Percentiles rank a stretch among this genome's conserved stretches.
phyloP scores from a whole-genome alignment of 1,140 invertebrate genomes.

The Pinna nobilis region DNA sequence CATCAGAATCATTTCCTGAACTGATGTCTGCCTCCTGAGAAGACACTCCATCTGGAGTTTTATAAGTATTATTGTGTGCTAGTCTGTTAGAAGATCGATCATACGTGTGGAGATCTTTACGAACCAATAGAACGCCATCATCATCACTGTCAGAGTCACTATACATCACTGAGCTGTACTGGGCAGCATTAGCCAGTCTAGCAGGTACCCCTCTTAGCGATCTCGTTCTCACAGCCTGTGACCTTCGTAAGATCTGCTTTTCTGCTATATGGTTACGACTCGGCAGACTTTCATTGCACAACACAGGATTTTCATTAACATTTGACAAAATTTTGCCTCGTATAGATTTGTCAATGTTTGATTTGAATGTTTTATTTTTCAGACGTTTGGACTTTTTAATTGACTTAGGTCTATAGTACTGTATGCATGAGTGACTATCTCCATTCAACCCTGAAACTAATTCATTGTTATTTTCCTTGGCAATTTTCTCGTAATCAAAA shows the following conservation, averaged over 20 bases:
- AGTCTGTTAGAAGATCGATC: constrained; percentile 15
- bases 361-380: constrained; percentile 2
- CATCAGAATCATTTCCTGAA: constrained; percentile 11
- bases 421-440: constrained; percentile 16
- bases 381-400: constrained; percentile 5
- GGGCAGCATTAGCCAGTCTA: constrained; percentile 27
- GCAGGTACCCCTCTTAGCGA: constrained; percentile 31
- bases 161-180: constrained; percentile 6
- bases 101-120: constrained; percentile 50
- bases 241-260: background rate
- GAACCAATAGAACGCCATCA: constrained; percentile 41
- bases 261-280: constrained; percentile 1
- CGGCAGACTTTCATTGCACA: background rate
- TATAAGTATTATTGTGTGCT: no score
- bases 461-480: constrained; percentile 24
- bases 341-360: background rate
- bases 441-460: constrained; percentile 8
- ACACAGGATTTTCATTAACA: constrained; percentile 11
- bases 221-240: constrained; percentile 22
- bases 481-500: constrained; percentile 8
- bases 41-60: constrained; percentile 1
- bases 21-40: constrained; percentile 14
- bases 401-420: constrained; percentile 21
- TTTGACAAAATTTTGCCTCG: constrained; percentile 3
- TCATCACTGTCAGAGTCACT: constrained; percentile 43